Base-by-base conservation (phyloP, 2,888 invertebrate species). In the Ormyrus nitidulus region DNA sequence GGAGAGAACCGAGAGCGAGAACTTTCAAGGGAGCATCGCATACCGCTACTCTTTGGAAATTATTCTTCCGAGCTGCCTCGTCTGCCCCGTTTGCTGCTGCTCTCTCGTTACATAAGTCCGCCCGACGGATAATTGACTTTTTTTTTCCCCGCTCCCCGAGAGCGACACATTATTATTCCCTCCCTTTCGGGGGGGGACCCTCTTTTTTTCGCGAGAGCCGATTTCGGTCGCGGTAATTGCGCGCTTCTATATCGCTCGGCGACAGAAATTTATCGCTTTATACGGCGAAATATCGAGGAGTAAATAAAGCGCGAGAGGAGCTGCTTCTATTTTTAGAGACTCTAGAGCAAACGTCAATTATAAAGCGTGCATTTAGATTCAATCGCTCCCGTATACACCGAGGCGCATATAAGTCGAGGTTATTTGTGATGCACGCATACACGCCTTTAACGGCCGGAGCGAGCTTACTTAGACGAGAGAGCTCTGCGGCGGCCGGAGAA, bases 1-100 rank as follows among this genome's bases (percentile, higher is more conserved):
- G 53, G 66, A 73, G 78, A 53, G 58, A 58, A 62, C 44, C 19
- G 56, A 56, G 51, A 66, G 66, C 66, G 54, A 61, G 78, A 71
- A 70, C 72, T 80, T 79, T 76, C 61, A 79, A 34, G 77, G 75
- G 72, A 79, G 75, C 75, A 76, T 62, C 76, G 75, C 77, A 79
- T 76, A 77, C 75, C 79, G 62, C 68, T 69, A 70, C 75, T 72
- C 76, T 72, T 80, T 56, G 76, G 61, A 71, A 76, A 76, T 80
- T 80, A 77, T 73, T 80, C 80, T 80, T 77, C 69, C 19, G 58
- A 65, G 58, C 19, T 19, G 9, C 46, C 48, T 44, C 64, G 61
- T 76, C n/a, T 68, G 53, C 68, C 34, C 68, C 34, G 69, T 69
- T 79, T 74, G 51, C 49, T 76, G 72, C 19, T 19, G 19, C 76